Conservation (phyloP, 2,113 vertebrate genomes). For the Semnornis frantzii region DNA sequence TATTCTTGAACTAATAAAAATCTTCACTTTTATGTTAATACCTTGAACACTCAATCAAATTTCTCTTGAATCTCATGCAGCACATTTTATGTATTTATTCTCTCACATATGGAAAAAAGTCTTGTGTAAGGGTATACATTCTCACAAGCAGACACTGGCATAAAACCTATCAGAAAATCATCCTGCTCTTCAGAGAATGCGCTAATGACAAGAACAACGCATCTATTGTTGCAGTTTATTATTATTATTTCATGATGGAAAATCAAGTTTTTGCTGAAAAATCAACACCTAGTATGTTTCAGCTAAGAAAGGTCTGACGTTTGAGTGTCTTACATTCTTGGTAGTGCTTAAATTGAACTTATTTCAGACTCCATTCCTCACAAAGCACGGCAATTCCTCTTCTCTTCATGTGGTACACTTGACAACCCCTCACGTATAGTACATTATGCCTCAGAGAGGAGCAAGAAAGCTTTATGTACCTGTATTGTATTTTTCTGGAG, state of each 20-base stretch:
- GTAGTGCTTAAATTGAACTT: background rate
- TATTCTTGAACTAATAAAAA: constrained; percentile 47
- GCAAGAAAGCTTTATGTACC: background rate
- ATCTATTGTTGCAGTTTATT: background rate
- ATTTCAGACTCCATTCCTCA: background rate
- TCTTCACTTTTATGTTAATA: constrained; percentile 12
- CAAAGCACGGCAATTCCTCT: background rate
- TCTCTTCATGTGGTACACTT: background rate
- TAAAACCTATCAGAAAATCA: background rate
- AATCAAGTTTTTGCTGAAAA: background rate
- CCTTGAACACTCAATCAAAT: constrained; percentile 54
- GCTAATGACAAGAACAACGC: background rate
- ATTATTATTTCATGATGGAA: background rate
- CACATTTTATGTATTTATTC: constrained; percentile 7
- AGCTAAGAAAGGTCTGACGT: background rate
- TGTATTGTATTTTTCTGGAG: background rate
- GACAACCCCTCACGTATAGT: background rate
- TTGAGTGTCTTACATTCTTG: background rate
- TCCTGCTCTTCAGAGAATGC: background rate
- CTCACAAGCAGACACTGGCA: background rate
- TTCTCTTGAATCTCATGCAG: background rate
- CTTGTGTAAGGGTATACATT: background rate
- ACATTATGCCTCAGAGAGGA: background rate
- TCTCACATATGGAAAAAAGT: background rate
- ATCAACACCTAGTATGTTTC: background rate